A percentile compares a stretch with the other conserved stretches of the same genome.
These are phyloP conservation scores for Callospermophilus lateralis DNA, from an alignment of 2,113 vertebrate species.

Conservation along the genomic window DNA sequence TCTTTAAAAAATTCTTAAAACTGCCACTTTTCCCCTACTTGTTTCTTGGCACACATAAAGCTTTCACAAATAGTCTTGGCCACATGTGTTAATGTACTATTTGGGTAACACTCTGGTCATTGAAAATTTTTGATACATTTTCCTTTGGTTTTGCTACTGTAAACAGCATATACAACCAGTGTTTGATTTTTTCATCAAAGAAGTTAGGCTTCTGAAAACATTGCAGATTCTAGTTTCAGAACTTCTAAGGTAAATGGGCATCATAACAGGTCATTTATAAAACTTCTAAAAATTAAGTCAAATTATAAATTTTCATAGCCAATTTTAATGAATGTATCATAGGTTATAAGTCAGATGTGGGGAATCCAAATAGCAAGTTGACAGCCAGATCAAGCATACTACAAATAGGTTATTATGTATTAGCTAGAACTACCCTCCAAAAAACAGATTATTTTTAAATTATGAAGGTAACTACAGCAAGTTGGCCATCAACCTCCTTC, in stretches of 20 bases:
- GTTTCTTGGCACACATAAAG: neutral
- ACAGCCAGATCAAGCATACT: neutral
- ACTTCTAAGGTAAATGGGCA: neutral
- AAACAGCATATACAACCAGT: neutral
- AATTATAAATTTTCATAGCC: neutral
- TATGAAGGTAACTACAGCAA: neutral
- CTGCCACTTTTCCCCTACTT: neutral
- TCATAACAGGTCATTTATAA: neutral
- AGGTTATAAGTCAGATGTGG: neutral
- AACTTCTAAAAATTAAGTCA: neutral
- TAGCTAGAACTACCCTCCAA: neutral
- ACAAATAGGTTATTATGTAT: neutral
- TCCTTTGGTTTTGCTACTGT: neutral
- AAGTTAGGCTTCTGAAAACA: neutral
- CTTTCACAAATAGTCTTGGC: neutral
- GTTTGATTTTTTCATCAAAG: neutral
- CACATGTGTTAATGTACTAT: neutral
- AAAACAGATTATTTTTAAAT: conserved; percentile 31
- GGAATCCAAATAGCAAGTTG: neutral
- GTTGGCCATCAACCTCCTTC: neutral
- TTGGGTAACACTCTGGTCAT: neutral
- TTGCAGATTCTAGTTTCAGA: neutral
- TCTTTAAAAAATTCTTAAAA: conserved; percentile 27
- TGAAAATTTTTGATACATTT: neutral
- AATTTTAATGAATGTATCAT: neutral